Evolutionary conservation across 2,797 vertebrate species (phyloP).

Genomic region (Rhabdomys pumilio): DNA sequence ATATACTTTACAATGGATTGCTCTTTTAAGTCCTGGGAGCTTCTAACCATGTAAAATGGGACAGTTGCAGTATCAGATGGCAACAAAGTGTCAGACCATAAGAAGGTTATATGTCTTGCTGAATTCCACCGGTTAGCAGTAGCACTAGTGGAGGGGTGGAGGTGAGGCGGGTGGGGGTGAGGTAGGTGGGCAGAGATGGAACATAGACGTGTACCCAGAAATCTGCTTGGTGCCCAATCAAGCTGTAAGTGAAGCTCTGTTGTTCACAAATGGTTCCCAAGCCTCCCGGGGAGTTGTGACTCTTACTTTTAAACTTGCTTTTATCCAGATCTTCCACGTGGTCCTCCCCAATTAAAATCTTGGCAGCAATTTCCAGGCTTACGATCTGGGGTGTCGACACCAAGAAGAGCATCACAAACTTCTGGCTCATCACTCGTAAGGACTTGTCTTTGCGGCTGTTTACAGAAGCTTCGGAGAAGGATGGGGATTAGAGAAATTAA

Average conservation of each 20-base stretch:
- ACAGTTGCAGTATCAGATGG: neutral
- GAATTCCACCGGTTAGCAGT: neutral
- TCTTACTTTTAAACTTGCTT: slow-evolving; percentile 99
- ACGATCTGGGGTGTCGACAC: slow-evolving; percentile 95
- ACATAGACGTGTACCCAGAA: neutral
- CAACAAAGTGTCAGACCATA: neutral
- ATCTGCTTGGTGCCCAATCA: neutral
- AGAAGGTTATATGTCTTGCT: neutral
- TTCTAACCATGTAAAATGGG: neutral
- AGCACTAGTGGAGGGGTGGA: neutral
- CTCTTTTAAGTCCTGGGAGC: neutral
- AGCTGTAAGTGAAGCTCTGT: neutral
- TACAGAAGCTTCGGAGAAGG: slow-evolving; percentile 91
- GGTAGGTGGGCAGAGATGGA: neutral
- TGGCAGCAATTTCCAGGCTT: slow-evolving; percentile 97
- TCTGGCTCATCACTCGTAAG: slow-evolving; percentile 98
- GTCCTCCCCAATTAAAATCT: slow-evolving; percentile 97
- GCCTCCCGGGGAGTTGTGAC: neutral
- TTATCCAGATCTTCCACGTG: slow-evolving; percentile 95
- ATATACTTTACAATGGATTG: neutral
- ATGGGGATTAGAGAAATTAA: slow-evolving; percentile 83
- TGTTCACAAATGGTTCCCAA: slow-evolving; percentile 7
- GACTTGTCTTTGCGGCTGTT: slow-evolving; percentile 99
- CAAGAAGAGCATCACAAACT: slow-evolving; percentile 99
- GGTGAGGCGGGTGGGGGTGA: neutral